Conservation (phyloP, 2,888 invertebrate species). For the Drosophila macrospina region DNA sequence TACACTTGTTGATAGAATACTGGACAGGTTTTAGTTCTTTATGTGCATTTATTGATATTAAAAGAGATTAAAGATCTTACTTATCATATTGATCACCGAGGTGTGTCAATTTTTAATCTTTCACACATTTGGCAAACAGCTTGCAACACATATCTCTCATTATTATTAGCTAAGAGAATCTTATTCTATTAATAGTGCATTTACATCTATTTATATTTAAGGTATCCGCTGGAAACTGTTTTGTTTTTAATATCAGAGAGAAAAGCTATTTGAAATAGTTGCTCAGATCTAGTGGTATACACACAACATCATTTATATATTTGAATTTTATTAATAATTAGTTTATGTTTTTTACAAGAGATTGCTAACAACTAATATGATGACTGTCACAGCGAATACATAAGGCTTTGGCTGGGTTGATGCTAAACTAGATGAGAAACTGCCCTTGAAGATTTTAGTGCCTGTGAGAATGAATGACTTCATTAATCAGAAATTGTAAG, state of each 20-base stretch:
- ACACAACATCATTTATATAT: slow-evolving; percentile 2
- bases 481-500: no score
- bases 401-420: slow-evolving; percentile 59
- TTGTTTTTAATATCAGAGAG: not conserved
- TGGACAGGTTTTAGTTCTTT: slow-evolving; percentile 1
- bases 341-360: slow-evolving; percentile 21
- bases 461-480: slow-evolving; percentile 45
- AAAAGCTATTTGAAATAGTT: no score
- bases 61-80: not conserved
- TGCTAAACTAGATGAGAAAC: slow-evolving; percentile 58
- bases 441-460: slow-evolving; percentile 64
- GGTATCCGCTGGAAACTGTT: not conserved
- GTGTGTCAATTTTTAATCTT: not conserved
- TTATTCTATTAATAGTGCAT: slow-evolving; percentile 7
- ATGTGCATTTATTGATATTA: not conserved
- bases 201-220: not conserved
- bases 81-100: not conserved
- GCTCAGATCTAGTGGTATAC: no score
- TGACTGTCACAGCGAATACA: slow-evolving; percentile 59
- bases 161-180: not conserved
- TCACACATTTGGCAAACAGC: not conserved
- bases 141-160: not conserved
- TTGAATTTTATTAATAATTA: slow-evolving; percentile 1
- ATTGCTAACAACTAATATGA: slow-evolving; percentile 46
- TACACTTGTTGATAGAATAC: slow-evolving; percentile 2